phyloP scores from a whole-genome alignment of 92 coral and sea anemone genomes.

The Phenganax stokvisi region DNA sequence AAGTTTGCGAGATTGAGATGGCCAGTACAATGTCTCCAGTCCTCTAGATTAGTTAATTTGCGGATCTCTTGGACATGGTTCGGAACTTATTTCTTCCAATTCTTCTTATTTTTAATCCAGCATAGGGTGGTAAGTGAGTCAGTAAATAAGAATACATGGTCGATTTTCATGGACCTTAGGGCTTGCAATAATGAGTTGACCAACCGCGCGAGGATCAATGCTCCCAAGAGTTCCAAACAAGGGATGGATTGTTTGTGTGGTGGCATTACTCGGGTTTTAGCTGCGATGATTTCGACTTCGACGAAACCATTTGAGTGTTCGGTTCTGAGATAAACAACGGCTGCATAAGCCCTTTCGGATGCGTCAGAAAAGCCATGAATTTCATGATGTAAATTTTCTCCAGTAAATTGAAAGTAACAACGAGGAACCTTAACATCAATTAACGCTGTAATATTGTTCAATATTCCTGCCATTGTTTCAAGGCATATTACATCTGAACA shows the following conservation, averaged over 20 bases:
- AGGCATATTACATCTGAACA: too few species aligned
- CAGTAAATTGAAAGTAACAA: slow-evolving; percentile 26
- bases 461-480: slow-evolving; percentile 34
- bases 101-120: slow-evolving; percentile 45
- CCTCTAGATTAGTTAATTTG: slow-evolving; percentile 15
- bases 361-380: slow-evolving; percentile 44
- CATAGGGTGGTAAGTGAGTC: slow-evolving; percentile 44
- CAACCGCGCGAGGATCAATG: slow-evolving; percentile 40
- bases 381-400: slow-evolving; percentile 21
- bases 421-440: slow-evolving; percentile 35
- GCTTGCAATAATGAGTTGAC: slow-evolving; percentile 33
- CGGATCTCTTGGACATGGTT: slow-evolving; percentile 48
- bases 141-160: slow-evolving; percentile 37
- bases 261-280: slow-evolving; percentile 46
- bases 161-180: slow-evolving; percentile 15
- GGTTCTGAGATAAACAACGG: too few species aligned
- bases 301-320: slow-evolving; percentile 14
- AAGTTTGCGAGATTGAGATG: slow-evolving; percentile 49
- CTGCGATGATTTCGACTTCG: slow-evolving; percentile 28
- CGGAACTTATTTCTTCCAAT: slow-evolving; percentile 51
- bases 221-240: slow-evolving; percentile 41
- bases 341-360: too few species aligned
- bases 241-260: slow-evolving; percentile 39
- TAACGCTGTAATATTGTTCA: too few species aligned
- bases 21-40: slow-evolving; percentile 51